A percentile compares a stretch with the other conserved stretches of the same genome.
Conservation (phyloP, 1,140 invertebrate species). For the Formica exsecta region DNA sequence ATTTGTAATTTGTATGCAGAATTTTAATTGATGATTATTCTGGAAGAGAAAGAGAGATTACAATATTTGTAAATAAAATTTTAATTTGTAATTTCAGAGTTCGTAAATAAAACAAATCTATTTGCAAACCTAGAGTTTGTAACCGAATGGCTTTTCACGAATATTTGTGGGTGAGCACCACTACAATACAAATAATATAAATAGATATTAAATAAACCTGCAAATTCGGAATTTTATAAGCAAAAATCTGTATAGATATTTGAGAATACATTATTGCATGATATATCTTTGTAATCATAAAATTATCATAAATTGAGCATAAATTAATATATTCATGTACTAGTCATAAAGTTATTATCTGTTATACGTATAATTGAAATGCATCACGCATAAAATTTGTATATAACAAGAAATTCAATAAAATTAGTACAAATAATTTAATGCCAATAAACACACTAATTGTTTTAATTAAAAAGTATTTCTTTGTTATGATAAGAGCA, state of each 20-base stretch:
- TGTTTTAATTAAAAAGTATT: neutral
- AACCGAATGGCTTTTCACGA: slow-evolving; percentile 23
- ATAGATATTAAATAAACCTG: neutral
- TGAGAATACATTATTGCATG: neutral
- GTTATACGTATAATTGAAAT: neutral
- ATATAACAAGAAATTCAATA: neutral
- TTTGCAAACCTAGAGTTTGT: slow-evolving; percentile 30
- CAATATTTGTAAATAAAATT: neutral
- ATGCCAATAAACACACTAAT: neutral
- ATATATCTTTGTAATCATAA: slow-evolving; percentile 8
- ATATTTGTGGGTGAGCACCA: neutral
- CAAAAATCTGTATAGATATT: slow-evolving; percentile 15
- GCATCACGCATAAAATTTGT: slow-evolving; percentile 2
- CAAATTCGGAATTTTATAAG: neutral
- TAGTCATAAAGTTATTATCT: neutral
- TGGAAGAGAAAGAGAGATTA: slow-evolving; percentile 42
- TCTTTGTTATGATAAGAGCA: neutral
- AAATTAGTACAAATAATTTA: slow-evolving; percentile 2
- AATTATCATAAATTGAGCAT: neutral
- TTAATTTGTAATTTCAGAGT: neutral
- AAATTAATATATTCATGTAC: slow-evolving; percentile 27
- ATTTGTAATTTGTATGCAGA: no score
- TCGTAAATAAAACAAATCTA: neutral
- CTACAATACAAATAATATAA: neutral
- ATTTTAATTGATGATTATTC: slow-evolving; percentile 5